phyloP scores from a whole-genome alignment of 2,113 vertebrate species.

The Ictalurus punctatus region DNA sequence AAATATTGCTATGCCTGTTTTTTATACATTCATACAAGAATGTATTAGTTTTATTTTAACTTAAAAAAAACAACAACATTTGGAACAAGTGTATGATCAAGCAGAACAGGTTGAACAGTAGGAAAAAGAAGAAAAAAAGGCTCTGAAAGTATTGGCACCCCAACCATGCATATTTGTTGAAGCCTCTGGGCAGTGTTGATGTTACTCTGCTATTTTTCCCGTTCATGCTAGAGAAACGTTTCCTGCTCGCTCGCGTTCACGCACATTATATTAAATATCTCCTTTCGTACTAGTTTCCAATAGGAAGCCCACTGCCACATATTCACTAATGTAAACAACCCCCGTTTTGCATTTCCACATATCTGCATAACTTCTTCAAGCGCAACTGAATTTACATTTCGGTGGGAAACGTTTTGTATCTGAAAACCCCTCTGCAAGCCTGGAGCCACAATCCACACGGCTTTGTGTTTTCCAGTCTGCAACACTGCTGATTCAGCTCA shows the following conservation, averaged over 20 bases:
- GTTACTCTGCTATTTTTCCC: not conserved
- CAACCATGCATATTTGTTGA: not conserved
- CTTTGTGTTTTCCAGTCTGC: not conserved
- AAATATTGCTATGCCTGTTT: not conserved
- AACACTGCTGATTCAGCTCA: not conserved
- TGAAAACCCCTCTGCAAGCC: not conserved
- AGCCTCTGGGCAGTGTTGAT: no score
- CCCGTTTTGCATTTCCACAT: not conserved
- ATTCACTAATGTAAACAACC: not conserved
- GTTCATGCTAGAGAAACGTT: not conserved
- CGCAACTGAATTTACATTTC: constrained; percentile 5
- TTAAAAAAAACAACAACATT: not conserved
- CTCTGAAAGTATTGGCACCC: not conserved
- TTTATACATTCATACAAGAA: not conserved
- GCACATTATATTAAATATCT: not conserved
- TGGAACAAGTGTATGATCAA: not conserved
- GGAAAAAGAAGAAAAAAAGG: not conserved
- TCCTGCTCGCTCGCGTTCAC: not conserved
- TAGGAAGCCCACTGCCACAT: not conserved
- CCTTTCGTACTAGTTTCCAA: not conserved
- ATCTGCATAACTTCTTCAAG: not conserved
- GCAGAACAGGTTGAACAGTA: no score
- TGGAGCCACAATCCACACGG: not conserved
- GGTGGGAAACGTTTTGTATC: not conserved
- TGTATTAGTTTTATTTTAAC: not conserved